Conservation (phyloP, 2,888 invertebrate genomes). For the Eilema griseolum region DNA sequence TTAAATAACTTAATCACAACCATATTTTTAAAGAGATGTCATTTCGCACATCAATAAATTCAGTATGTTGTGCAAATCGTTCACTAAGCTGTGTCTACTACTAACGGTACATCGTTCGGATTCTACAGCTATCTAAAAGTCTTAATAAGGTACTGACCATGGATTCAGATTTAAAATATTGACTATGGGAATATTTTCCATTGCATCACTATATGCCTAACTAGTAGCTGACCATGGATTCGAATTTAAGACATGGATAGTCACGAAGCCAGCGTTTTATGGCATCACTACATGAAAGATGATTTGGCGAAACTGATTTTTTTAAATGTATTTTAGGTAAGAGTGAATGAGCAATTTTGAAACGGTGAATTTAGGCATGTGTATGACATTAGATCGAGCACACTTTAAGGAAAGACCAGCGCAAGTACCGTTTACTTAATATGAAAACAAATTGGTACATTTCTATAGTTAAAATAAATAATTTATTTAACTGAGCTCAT, state of each 20-base stretch:
- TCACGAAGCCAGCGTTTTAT: neutral
- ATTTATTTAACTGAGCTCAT: too few species aligned
- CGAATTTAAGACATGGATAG: neutral
- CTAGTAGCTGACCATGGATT: neutral
- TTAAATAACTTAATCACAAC: too few species aligned
- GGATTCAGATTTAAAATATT: neutral
- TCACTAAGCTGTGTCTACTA: too few species aligned
- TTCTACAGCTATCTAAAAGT: neutral
- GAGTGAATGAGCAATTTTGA: neutral
- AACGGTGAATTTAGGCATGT: too few species aligned
- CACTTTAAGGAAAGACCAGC: too few species aligned
- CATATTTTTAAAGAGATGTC: too few species aligned
- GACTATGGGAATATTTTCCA: neutral
- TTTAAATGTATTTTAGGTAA: too few species aligned
- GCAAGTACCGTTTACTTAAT: too few species aligned
- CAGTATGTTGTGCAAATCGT: too few species aligned
- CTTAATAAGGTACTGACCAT: neutral
- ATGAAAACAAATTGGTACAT: too few species aligned
- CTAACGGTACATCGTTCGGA: neutral
- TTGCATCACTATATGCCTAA: neutral
- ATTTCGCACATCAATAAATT: too few species aligned
- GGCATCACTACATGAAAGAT: neutral
- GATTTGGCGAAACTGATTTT: neutral
- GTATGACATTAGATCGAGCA: neutral
- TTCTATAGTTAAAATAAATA: too few species aligned